Conservation (phyloP, 2,888 invertebrate genomes). For the Macaria liturata region DNA sequence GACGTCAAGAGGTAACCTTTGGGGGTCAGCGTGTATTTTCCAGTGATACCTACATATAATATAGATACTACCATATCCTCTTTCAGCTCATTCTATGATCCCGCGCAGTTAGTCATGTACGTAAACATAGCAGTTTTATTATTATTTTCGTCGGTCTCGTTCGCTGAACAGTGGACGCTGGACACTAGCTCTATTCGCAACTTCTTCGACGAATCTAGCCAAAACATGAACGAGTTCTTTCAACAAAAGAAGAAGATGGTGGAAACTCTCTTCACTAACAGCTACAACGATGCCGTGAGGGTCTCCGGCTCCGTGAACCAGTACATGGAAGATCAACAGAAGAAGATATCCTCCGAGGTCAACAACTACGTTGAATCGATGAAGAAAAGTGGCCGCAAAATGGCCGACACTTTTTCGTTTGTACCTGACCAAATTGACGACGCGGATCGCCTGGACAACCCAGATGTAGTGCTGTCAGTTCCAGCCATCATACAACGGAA, state of each 20-base stretch:
- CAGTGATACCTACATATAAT: background rate
- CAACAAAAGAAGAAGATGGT: slow-evolving; percentile 46
- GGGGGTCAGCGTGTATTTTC: slow-evolving; percentile 24
- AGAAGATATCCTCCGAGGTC: slow-evolving; percentile 52
- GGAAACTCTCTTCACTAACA: slow-evolving; percentile 46
- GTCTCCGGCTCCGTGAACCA: slow-evolving; percentile 54
- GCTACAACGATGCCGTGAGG: slow-evolving; percentile 41
- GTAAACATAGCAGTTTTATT: slow-evolving; percentile 15
- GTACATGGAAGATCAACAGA: slow-evolving; percentile 59
- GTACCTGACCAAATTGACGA: slow-evolving; percentile 41
- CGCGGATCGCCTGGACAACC: slow-evolving; percentile 49
- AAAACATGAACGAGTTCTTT: slow-evolving; percentile 36
- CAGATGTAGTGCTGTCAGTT: slow-evolving; percentile 62
- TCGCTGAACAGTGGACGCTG: slow-evolving; percentile 18
- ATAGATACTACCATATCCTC: background rate
- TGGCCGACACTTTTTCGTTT: slow-evolving; percentile 54
- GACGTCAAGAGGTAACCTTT: slow-evolving; percentile 32
- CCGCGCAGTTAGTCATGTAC: slow-evolving; percentile 19
- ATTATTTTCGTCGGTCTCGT: slow-evolving; percentile 15
- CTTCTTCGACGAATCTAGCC: slow-evolving; percentile 34
- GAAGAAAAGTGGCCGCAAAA: slow-evolving; percentile 50
- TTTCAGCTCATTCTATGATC: slow-evolving; percentile 9
- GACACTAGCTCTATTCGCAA: slow-evolving; percentile 29
- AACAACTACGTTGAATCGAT: slow-evolving; percentile 56
- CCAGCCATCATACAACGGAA: slow-evolving; percentile 71